Base-by-base conservation (phyloP, 2,888 invertebrate species). In the Cheilosia scutellata region DNA sequence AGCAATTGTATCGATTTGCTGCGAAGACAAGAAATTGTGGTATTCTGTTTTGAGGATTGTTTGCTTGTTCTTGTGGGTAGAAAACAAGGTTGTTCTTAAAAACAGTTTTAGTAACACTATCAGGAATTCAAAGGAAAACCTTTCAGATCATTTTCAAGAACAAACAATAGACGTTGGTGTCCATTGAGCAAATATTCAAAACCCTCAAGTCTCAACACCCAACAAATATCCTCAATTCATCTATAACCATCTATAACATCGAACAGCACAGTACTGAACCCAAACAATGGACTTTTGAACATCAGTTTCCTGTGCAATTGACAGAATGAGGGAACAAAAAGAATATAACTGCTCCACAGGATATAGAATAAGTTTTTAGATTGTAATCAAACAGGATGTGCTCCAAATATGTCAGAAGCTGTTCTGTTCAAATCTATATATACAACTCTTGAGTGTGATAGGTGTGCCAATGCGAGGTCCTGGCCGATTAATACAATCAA, bases 401-500 rank as follows among this genome's bases (percentile, higher is more conserved):
- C 40, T 75, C 47, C 65, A 66, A 49, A 47, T 58, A 57, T 49
- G 44, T 49, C 75, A 40, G 47, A 25, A 63, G 47, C 5, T 29
- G 13, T n/a, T 4, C 20, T 42, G 40, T 44, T 4, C 9, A 0
- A 4, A 6, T n/a, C n/a, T n/a, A n/a, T 27, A 40, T 11, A n/a
- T 53, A 44, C 25, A 5, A 20, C 55, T 44, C 44, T 55, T n/a
- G 40, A 49, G 27, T 49, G 7, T 16, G 42, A 42, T 47, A 33
- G 63, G 47, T 55, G 62, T 42, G n/a, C 7, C 49, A 53, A 25
- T 51, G n/a, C n/a, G 60, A 33, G n/a, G 20, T 37, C 25, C 25
- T 11, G 7, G 20, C 51, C 70, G 60, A 68, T 76, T 51, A 49
- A 70, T 58, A 70, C 42, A 68, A 58, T 82, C 57, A 51, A 31